Base-by-base conservation (phyloP, 2,113 vertebrate species). In the Polypterus bichir region DNA sequence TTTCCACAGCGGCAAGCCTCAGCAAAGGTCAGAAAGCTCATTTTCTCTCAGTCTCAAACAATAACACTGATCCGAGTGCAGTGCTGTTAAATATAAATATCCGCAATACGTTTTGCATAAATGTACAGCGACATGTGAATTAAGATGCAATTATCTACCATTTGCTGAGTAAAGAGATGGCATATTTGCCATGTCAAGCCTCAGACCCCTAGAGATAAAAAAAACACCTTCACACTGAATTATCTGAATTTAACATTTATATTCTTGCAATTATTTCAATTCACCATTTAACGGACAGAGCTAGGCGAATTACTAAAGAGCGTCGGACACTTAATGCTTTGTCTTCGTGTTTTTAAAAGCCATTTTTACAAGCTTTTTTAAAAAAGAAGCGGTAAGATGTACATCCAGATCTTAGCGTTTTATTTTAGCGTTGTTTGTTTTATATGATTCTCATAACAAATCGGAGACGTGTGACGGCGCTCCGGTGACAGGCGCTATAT, bases 91-190 rank as follows among this genome's bases (percentile, higher is more conserved):
- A 71, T 59, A 27, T 27, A 66, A 75, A 70, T 55, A 65, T 51
- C 60, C 62, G 60, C 60, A 48, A 63, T 60, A 68, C 68, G 68
- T 70, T 78, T 67, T 73, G 74, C 78, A 73, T 69, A 74, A 71
- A 75, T 71, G 64, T 68, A 69, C 44, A 67, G 71, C 0, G 57
- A 79, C 69, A 6, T 3, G 4, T 69, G 67, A 78, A 74, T 71
- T 74, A 74, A 74, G 66, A 69, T 63, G 70, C 69, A 78, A 72
- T 75, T 76, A 73, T 78, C 75, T 68, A 49, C 64, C 63, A 57
- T 74, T 74, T 74, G 65, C 62, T 65, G 69, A 8, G 66, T 62
- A 66, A 59, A 58, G 66, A 73, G 74, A 68, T 64, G 10, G 65
- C 59, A 72, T 75, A 64, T 80, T 75, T 76, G 67, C n/a, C 54